Percentiles rank a stretch among this genome's conserved stretches.
These are phyloP conservation scores for Chrosomus eos DNA, from an alignment of 2,797 vertebrate species.

Conservation along the genomic window DNA sequence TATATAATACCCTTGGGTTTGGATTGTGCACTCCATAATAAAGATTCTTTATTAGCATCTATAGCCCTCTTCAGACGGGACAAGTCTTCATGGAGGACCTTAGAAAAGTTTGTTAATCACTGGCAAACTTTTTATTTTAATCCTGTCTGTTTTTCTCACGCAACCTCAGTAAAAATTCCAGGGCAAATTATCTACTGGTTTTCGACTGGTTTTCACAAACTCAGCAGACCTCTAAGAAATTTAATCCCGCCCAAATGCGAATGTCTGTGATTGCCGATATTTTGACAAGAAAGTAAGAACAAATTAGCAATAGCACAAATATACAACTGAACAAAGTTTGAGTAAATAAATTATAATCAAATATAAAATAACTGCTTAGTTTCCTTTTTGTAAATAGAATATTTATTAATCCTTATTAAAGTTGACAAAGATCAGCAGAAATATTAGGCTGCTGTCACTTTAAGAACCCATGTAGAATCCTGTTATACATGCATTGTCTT, in stretches of 20 bases:
- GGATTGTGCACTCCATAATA: background rate
- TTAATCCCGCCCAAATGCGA: background rate
- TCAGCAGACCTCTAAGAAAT: background rate
- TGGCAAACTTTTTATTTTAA: background rate
- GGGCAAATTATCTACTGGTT: background rate
- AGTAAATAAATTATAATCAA: too few species aligned
- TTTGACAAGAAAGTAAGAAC: background rate
- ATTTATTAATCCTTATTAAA: too few species aligned
- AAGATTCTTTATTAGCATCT: background rate
- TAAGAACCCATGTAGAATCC: too few species aligned
- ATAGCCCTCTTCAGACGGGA: background rate
- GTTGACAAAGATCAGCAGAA: too few species aligned
- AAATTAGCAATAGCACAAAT: too few species aligned
- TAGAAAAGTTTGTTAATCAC: background rate
- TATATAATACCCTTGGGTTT: background rate
- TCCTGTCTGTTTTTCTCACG: background rate
- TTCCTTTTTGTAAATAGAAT: too few species aligned
- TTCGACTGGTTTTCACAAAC: background rate
- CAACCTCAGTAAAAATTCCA: background rate
- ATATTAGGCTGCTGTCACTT: too few species aligned
- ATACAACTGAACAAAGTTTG: too few species aligned
- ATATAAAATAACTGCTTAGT: too few species aligned
- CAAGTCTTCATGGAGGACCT: background rate
- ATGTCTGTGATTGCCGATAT: background rate
- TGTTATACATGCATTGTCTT: too few species aligned